These are phyloP conservation scores for Tortricodes alternella DNA, from an alignment of 2,888 invertebrate genomes.

Conservation along the genomic window DNA sequence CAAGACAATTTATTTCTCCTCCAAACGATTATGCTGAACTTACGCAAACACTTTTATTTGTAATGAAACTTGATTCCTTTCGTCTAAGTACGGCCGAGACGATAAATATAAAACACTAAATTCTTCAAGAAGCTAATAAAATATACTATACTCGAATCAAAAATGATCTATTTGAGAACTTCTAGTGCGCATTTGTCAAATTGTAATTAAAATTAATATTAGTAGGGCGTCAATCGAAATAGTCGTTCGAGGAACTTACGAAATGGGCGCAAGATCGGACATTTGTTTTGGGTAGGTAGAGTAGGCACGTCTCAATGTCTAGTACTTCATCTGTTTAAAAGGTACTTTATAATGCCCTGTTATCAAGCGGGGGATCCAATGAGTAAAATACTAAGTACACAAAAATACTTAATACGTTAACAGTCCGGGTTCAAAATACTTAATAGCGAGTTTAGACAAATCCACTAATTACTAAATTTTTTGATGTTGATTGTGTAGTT, in stretches of 20 bases:
- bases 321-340: slow-evolving; percentile 45
- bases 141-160: slow-evolving; percentile 38
- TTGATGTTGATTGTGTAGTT: too few species aligned
- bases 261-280: slow-evolving; percentile 82
- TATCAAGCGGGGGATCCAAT: not conserved
- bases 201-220: slow-evolving; percentile 43
- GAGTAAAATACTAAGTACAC: not conserved
- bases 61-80: slow-evolving; percentile 79
- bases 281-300: slow-evolving; percentile 71
- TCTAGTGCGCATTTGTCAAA: slow-evolving; percentile 44
- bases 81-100: slow-evolving; percentile 60
- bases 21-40: slow-evolving; percentile 49
- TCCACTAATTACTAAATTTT: too few species aligned
- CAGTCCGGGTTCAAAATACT: too few species aligned
- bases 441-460: too few species aligned
- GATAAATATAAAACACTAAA: slow-evolving; percentile 55
- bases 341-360: slow-evolving; percentile 36
- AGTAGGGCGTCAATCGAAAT: slow-evolving; percentile 69
- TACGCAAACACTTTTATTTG: slow-evolving; percentile 70
- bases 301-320: slow-evolving; percentile 41
- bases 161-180: slow-evolving; percentile 35
- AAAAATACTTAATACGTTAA: not conserved
- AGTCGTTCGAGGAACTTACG: slow-evolving; percentile 78
- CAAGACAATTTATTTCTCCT: slow-evolving; percentile 41
- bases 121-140: slow-evolving; percentile 43